Evolutionary conservation across 1,140 invertebrate genomes (phyloP).

Genomic region (Philaenus spumarius): DNA sequence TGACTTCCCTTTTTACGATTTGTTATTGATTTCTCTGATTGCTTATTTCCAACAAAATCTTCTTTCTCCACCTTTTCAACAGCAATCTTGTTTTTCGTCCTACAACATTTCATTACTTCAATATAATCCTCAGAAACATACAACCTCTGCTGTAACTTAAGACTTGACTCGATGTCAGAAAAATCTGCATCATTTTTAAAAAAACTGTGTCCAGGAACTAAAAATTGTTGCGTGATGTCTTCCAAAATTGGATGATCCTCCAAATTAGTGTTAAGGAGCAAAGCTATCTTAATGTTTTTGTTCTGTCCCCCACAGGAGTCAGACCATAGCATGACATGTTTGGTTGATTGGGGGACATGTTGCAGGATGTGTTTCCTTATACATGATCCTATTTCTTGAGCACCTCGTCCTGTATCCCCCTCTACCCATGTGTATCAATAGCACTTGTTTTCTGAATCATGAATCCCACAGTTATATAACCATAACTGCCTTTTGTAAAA

Average conservation of each 20-base stretch:
- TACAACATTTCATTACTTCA: slow-evolving; percentile 29
- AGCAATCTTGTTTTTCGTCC: slow-evolving; percentile 1
- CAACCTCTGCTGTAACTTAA: slow-evolving; percentile 33
- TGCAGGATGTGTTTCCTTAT: slow-evolving; percentile 32
- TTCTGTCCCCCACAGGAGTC: too few species aligned
- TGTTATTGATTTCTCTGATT: slow-evolving; percentile 7
- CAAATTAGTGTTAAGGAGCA: slow-evolving; percentile 31
- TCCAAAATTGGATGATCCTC: background rate
- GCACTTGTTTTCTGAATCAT: slow-evolving; percentile 16
- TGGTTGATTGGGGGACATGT: slow-evolving; percentile 21
- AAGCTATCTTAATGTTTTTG: slow-evolving; percentile 19
- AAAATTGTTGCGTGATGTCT: too few species aligned
- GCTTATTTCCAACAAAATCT: background rate
- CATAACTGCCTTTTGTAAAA: too few species aligned
- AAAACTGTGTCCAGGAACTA: too few species aligned
- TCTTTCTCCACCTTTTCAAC: slow-evolving; percentile 9
- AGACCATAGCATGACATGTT: slow-evolving; percentile 33
- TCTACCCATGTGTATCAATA: slow-evolving; percentile 33
- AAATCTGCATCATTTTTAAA: too few species aligned
- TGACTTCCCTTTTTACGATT: background rate
- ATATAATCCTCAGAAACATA: slow-evolving; percentile 34
- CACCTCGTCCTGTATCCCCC: slow-evolving; percentile 31
- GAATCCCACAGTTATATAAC: too few species aligned
- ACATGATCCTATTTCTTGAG: slow-evolving; percentile 35
- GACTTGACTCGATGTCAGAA: slow-evolving; percentile 31